Evolutionary conservation across 2,888 invertebrate genomes (phyloP), one percentile per base, ranked within the genome.

Genomic region (Adelognathus sp.): DNA sequence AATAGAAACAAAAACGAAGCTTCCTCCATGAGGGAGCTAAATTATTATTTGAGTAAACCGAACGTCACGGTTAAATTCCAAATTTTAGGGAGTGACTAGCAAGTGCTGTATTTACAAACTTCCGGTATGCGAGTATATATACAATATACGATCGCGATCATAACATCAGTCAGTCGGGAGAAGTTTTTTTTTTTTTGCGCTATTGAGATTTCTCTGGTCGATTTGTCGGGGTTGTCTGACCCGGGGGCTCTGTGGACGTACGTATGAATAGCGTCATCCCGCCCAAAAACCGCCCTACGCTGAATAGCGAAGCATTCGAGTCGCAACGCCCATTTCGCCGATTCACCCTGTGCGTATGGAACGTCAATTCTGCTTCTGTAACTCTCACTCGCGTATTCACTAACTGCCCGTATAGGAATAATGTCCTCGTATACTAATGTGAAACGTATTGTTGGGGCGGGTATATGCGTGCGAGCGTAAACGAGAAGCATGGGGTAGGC

Each of bases 381-480:
- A 79, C 81, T 79, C 60, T 66, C 60, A 50, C 39, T 27, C n/a
- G n/a, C n/a, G n/a, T n/a, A 27, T 81, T 79, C 76, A 39, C 66
- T 63, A 56, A 67, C 71, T 71, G 56, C 41, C 41, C 5, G 46
- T 46, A 33, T 64, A 54, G 46, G 39, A 24, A 33, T 56, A 33
- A 56, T 61, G 50, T 52, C 27, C 36, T 11, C 16, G 24, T 61
- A 52, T 74, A 81, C 81, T 83, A 85, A 87, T 82, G 84, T 81
- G 81, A 81, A 84, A 80, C 79, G 67, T 85, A 87, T 86, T 84
- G 85, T 85, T 64, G 75, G 84, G 86, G 86, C 84, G 86, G 82
- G 84, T 84, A 81, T 21, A 7, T n/a, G n/a, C n/a, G n/a, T n/a
- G n/a, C 61, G 24, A 64, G 52, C 29, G n/a, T n/a, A 63, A 69